Percentiles rank a stretch among this genome's conserved stretches.
phyloP scores from a whole-genome alignment of 1,140 invertebrate genomes.

The Aricia agestis region DNA sequence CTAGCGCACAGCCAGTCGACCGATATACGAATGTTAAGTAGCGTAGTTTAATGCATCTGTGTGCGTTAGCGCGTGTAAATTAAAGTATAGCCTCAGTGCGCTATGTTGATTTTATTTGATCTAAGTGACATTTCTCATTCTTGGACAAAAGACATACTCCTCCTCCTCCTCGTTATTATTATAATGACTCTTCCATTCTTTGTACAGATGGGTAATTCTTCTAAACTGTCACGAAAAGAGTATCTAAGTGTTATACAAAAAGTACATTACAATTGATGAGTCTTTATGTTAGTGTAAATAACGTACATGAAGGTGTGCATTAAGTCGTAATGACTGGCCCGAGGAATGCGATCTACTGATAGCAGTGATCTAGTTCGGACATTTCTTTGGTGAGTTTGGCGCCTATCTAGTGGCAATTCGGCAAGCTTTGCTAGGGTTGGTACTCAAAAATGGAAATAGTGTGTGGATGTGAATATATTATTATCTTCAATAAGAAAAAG shows the following conservation, averaged over 20 bases:
- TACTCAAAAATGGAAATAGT: neutral
- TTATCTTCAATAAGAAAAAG: too few species aligned
- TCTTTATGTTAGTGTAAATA: neutral
- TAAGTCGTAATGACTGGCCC: neutral
- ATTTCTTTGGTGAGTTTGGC: slow-evolving; percentile 8
- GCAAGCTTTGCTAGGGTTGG: neutral
- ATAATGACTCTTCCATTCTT: neutral
- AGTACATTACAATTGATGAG: neutral
- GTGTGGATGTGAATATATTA: too few species aligned
- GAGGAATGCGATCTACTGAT: slow-evolving; percentile 10
- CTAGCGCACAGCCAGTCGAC: too few species aligned
- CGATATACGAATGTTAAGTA: too few species aligned
- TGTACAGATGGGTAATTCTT: neutral
- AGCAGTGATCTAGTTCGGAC: slow-evolving; percentile 2
- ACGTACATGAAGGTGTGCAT: neutral
- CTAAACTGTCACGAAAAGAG: neutral
- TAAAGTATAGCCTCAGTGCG: too few species aligned
- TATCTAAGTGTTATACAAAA: neutral
- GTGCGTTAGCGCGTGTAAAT: too few species aligned
- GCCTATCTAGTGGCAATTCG: slow-evolving; percentile 2
- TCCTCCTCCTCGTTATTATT: too few species aligned
- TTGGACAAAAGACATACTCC: too few species aligned
- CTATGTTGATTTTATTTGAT: too few species aligned
- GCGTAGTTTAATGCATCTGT: too few species aligned
- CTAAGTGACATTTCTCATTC: too few species aligned